Evolutionary conservation across 2,113 vertebrate genomes (phyloP), one percentile per base, ranked within the genome.

Genomic region (Thymallus thymallus): DNA sequence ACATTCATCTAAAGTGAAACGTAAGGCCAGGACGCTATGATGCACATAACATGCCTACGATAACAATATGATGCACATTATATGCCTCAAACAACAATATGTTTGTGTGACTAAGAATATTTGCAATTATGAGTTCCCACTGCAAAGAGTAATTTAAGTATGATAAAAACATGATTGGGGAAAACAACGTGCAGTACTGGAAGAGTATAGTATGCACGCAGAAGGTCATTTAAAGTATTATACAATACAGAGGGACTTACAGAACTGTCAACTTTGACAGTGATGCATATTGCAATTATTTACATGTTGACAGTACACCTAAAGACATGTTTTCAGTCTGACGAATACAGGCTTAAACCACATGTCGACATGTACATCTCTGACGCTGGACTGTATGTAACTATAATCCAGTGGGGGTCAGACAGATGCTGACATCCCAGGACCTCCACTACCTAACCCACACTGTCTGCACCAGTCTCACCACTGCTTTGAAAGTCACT

Each of bases 401-500:
- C 62, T 65, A 35, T 35, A 68, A 79, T 76, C 69, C 76, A 77
- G 35, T 69, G 79, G 77, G 63, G 78, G 78, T 46, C 60, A 30
- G 61, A 75, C 64, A 35, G 6, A 35, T 35, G 35, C 68, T 74
- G 75, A 22, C 85, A 78, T 78, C 64, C 58, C 55, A 3, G 66
- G 77, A 75, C 80, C 60, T 71, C 45, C 64, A 68, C 32, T 35
- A 7, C 72, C 70, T 77, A 80, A 81, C 68, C 61, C 58, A 65
- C 66, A 81, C 30, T 16, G 1, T 35, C 32, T 35, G 65, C 76
- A 75, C 72, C 68, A 46, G 76, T 79, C 84, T 88, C 86, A 65
- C 13, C n/a, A 1, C 85, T 80, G 83, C 84, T 74, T 82, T 90
- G 88, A 89, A 91, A 83, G 78, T 88, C 72, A 69, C 76, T 26